Evolutionary conservation across 2,113 vertebrate species (phyloP).

Genomic region (Osmerus eperlanus): DNA sequence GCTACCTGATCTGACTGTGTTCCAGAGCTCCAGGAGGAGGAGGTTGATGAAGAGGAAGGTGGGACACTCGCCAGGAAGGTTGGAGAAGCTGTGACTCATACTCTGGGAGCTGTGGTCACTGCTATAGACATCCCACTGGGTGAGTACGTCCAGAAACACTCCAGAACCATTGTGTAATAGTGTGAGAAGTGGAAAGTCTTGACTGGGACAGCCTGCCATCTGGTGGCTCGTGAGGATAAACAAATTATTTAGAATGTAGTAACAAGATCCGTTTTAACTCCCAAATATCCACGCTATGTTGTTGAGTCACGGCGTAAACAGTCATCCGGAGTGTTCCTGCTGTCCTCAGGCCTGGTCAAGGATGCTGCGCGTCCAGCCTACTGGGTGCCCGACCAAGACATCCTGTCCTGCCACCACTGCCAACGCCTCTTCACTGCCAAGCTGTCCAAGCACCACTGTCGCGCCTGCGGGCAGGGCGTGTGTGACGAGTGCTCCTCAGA

Average conservation of each 20-base stretch:
- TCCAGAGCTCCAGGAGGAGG: constrained; percentile 78
- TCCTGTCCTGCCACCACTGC: constrained; percentile 89
- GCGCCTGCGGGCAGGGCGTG: constrained; percentile 96
- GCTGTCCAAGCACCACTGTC: constrained; percentile 97
- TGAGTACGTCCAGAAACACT: constrained; percentile 59
- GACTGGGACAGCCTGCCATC: constrained; percentile 34
- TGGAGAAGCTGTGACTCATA: constrained; percentile 96
- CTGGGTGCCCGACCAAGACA: constrained; percentile 98
- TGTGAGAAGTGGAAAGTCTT: constrained; percentile 21
- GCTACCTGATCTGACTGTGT: constrained; percentile 6
- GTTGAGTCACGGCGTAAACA: not conserved
- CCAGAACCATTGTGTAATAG: constrained; percentile 26
- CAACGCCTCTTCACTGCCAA: constrained; percentile 91
- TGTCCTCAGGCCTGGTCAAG: constrained; percentile 85
- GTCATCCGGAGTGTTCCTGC: not conserved
- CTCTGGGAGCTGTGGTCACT: constrained; percentile 91
- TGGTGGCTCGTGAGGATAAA: constrained; percentile 42
- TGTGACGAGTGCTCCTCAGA: constrained; percentile 91
- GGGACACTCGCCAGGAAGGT: constrained; percentile 95
- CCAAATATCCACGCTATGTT: not conserved
- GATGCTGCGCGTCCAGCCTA: constrained; percentile 95
- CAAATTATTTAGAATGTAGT: not conserved
- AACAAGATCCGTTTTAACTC: constrained; percentile 18
- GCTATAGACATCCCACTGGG: constrained; percentile 98
- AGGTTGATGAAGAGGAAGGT: constrained; percentile 86